Conservation (phyloP, 1,140 invertebrate genomes). For the Ceratosolen solmsi region DNA sequence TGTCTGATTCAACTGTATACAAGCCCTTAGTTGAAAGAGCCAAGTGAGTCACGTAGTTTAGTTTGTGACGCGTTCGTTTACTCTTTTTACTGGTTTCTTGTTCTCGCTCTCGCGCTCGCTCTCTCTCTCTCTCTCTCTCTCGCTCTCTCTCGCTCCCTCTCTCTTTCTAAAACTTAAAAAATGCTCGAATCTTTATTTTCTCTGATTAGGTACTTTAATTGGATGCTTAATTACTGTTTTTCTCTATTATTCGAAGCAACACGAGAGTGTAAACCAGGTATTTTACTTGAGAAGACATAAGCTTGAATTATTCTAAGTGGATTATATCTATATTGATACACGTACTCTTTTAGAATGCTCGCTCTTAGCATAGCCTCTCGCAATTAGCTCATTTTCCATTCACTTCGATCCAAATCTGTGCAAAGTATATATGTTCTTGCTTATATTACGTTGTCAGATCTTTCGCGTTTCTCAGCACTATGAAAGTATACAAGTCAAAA, state of each 20-base stretch:
- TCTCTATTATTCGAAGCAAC: neutral
- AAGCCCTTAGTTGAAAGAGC: neutral
- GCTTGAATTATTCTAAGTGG: neutral
- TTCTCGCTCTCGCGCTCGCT: neutral
- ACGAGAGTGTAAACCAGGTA: neutral
- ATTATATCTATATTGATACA: neutral
- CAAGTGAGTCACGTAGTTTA: conserved; percentile 1
- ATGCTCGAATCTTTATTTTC: too few species aligned
- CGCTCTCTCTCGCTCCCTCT: neutral
- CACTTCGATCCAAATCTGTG: too few species aligned
- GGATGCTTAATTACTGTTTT: too few species aligned
- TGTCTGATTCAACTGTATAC: neutral
- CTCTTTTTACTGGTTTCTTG: too few species aligned
- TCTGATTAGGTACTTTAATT: too few species aligned
- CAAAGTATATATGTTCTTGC: too few species aligned
- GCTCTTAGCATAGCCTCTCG: too few species aligned
- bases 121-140: neutral
- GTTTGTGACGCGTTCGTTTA: neutral
- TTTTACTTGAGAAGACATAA: neutral
- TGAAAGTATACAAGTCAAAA: neutral
- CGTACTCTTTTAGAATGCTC: too few species aligned
- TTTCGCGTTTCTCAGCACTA: too few species aligned
- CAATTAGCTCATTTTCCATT: too few species aligned
- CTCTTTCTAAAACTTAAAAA: too few species aligned
- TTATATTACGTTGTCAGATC: too few species aligned